Evolutionary conservation across 2,888 invertebrate genomes (phyloP).

Genomic region (Stenodema calcarata): DNA sequence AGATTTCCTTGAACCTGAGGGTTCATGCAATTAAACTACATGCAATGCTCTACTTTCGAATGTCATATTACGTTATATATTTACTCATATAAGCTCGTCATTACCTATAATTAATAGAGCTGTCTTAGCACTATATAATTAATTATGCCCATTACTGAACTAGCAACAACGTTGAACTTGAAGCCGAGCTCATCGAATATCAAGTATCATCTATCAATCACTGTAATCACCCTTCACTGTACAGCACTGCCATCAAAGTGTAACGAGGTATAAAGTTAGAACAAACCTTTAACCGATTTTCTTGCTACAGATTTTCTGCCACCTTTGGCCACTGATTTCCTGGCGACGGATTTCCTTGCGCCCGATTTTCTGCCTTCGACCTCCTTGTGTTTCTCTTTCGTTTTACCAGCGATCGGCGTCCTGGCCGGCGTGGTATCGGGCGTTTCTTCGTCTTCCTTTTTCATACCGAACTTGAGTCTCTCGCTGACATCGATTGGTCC

Average conservation of each 20-base stretch:
- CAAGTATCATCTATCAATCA: background rate
- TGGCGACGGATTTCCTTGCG: conserved; percentile 6
- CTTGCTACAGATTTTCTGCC: background rate
- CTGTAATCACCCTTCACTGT: background rate
- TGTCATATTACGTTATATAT: too few relatives aligned
- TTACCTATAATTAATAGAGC: too few relatives aligned
- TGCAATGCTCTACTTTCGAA: too few relatives aligned
- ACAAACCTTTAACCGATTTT: background rate
- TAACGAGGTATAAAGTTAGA: background rate
- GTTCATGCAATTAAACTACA: too few relatives aligned
- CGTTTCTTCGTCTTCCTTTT: background rate
- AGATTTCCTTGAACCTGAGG: background rate
- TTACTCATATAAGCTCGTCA: too few relatives aligned
- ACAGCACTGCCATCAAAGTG: too few relatives aligned
- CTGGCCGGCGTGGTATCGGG: background rate
- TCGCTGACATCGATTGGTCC: conserved; percentile 15
- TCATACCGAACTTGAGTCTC: background rate
- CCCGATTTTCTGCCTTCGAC: conserved; percentile 15
- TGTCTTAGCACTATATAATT: too few relatives aligned
- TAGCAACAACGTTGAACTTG: too few relatives aligned
- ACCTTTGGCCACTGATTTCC: conserved; percentile 32
- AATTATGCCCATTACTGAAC: too few relatives aligned
- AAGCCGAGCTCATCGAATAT: background rate
- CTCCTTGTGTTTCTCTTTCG: background rate
- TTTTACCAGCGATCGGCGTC: background rate